Percentiles rank a stretch among this genome's conserved stretches.
Evolutionary conservation across 1,140 invertebrate species (phyloP).

Genomic region (Drosophila bipectinata): DNA sequence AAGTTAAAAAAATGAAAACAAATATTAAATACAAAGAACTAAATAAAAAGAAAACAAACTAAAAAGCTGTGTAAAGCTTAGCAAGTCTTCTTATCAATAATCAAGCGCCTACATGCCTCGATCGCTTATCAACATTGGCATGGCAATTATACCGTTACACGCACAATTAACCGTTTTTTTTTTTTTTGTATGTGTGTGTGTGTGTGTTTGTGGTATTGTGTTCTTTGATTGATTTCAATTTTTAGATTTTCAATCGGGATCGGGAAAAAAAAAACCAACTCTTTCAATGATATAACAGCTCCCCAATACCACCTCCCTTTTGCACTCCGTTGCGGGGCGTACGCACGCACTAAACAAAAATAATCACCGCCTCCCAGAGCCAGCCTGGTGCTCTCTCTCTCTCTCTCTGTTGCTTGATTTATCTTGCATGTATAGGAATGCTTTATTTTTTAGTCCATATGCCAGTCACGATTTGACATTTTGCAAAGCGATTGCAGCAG

Average conservation of each 20-base stretch:
- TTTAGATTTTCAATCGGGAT: constrained; percentile 31
- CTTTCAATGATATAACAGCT: constrained; percentile 60
- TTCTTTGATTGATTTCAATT: constrained; percentile 57
- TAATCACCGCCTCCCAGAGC: constrained; percentile 7
- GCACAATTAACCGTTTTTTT: constrained; percentile 15
- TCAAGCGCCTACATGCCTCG: constrained; percentile 33
- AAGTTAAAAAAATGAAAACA: constrained; percentile 9
- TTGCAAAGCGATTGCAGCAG: constrained; percentile 19
- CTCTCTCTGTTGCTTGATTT: constrained; percentile 7
- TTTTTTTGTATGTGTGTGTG: background rate
- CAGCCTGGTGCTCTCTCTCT: background rate
- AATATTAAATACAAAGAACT: background rate
- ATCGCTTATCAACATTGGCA: constrained; percentile 52
- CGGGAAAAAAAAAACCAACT: constrained; percentile 9
- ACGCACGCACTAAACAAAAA: constrained; percentile 37
- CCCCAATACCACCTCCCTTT: background rate
- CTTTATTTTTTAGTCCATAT: constrained; percentile 13
- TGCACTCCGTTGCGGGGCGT: background rate
- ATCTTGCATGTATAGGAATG: constrained; percentile 9
- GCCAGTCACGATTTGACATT: constrained; percentile 42
- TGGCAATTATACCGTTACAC: constrained; percentile 54
- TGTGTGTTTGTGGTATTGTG: background rate
- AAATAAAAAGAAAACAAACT: background rate
- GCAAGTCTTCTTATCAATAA: constrained; percentile 30
- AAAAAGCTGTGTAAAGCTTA: constrained; percentile 15